Evolutionary conservation across 2,797 vertebrate genomes (phyloP).

Genomic region (Margarornis squamiger): DNA sequence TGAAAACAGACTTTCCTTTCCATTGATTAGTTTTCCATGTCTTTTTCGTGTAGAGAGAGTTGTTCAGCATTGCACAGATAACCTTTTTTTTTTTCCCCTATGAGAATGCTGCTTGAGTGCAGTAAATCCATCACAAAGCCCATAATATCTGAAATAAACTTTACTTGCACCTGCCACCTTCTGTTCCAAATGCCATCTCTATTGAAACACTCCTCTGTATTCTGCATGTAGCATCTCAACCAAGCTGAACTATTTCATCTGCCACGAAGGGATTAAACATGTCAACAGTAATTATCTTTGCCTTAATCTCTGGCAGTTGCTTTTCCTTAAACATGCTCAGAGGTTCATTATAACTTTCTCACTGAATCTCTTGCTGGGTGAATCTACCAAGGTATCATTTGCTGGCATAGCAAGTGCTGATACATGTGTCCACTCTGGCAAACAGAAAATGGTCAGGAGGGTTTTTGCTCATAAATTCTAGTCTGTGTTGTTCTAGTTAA

Average conservation of each 20-base stretch:
- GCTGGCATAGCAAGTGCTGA: not conserved
- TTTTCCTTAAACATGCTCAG: not conserved
- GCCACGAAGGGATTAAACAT: not conserved
- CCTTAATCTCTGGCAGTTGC: slow-evolving; percentile 30
- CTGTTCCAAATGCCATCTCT: not conserved
- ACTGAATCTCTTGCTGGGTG: not conserved
- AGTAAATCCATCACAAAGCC: not conserved
- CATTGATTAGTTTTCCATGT: not conserved
- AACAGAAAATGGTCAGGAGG: not conserved
- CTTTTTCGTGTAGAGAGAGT: not conserved
- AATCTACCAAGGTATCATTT: not conserved
- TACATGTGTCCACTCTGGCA: not conserved
- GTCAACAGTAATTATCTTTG: slow-evolving; percentile 49
- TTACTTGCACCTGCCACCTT: not conserved
- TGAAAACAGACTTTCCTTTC: not conserved
- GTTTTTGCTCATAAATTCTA: not conserved
- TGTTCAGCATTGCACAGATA: not conserved
- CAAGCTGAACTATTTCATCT: not conserved
- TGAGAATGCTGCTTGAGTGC: not conserved
- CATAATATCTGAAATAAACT: slow-evolving; percentile 12
- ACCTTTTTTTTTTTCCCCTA: not conserved
- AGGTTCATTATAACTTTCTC: slow-evolving; percentile 47
- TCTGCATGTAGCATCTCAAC: not conserved
- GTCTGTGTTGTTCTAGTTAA: not conserved
- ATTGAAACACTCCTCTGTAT: not conserved